Evolutionary conservation across 2,797 vertebrate genomes (phyloP).

Genomic region (Huso huso): DNA sequence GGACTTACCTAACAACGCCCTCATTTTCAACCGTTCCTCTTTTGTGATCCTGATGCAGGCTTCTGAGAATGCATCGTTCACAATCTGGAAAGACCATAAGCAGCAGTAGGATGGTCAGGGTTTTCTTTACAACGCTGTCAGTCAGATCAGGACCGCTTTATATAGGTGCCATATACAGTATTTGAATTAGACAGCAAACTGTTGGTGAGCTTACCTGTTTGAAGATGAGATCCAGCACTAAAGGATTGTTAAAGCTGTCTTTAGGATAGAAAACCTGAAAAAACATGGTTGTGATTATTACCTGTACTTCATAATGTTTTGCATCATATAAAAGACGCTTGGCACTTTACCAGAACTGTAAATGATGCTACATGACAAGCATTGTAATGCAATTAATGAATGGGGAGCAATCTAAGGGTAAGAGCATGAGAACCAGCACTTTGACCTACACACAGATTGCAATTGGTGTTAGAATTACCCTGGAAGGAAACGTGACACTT

Average conservation of each 20-base stretch:
- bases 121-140: too few species aligned
- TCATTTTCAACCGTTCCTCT: slow-evolving; percentile 83
- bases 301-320: too few species aligned
- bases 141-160: too few species aligned
- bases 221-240: slow-evolving; percentile 82
- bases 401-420: too few species aligned
- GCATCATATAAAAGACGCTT: too few species aligned
- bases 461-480: too few species aligned
- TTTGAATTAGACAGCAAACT: not conserved
- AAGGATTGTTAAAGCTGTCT: slow-evolving; percentile 76
- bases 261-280: slow-evolving; percentile 91
- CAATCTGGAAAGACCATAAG: slow-evolving; percentile 55
- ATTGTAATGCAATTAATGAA: too few species aligned
- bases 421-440: too few species aligned
- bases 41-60: slow-evolving; percentile 83
- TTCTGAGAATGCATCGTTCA: slow-evolving; percentile 78
- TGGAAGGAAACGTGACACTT: too few species aligned
- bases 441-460: too few species aligned
- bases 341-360: too few species aligned
- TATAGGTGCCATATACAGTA: not conserved
- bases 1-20: slow-evolving; percentile 73
- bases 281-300: not conserved
- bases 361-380: too few species aligned
- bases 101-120: not conserved
- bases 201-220: slow-evolving; percentile 66